These are phyloP conservation scores for Cranoglanis bouderius DNA, from an alignment of 2,113 vertebrate genomes.

Conservation along the genomic window DNA sequence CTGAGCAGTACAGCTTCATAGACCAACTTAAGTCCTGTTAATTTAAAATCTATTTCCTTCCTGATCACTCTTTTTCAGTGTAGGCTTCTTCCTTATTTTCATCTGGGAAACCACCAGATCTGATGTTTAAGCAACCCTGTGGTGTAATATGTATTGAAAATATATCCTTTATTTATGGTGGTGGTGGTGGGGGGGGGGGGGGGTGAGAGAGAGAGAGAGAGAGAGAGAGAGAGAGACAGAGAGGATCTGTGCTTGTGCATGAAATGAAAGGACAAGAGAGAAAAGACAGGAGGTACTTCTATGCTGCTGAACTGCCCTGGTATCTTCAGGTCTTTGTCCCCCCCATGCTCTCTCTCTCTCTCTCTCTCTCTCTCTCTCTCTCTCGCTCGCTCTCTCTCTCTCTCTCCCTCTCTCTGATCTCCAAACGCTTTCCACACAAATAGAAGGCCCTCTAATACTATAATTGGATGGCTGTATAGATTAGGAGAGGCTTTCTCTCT, in stretches of 20 bases:
- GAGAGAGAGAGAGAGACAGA: background rate
- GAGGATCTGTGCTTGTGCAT: background rate
- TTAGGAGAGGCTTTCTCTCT: conserved; percentile 34
- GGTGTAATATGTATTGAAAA: background rate
- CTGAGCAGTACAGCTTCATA: background rate
- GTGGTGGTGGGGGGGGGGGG: background rate
- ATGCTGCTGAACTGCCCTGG: background rate
- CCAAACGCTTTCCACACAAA: conserved; percentile 10
- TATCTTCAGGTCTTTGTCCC: no score
- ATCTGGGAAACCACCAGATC: background rate
- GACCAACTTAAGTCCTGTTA: background rate
- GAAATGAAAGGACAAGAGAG: conserved; percentile 1
- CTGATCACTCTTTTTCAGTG: background rate
- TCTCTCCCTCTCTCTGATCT: conserved; percentile 25
- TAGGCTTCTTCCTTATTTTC: background rate
- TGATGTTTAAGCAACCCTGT: background rate
- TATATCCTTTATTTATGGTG: no score
- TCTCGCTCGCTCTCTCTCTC: conserved; percentile 25
- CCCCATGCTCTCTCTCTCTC: background rate
- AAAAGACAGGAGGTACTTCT: background rate
- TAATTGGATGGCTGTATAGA: conserved; percentile 49
- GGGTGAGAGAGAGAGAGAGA: background rate
- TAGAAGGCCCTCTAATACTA: conserved; percentile 50
- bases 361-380: conserved; percentile 15
- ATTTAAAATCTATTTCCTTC: background rate